Evolutionary conservation across 2,797 vertebrate genomes (phyloP).

Genomic region (Luscinia megarhynchos): DNA sequence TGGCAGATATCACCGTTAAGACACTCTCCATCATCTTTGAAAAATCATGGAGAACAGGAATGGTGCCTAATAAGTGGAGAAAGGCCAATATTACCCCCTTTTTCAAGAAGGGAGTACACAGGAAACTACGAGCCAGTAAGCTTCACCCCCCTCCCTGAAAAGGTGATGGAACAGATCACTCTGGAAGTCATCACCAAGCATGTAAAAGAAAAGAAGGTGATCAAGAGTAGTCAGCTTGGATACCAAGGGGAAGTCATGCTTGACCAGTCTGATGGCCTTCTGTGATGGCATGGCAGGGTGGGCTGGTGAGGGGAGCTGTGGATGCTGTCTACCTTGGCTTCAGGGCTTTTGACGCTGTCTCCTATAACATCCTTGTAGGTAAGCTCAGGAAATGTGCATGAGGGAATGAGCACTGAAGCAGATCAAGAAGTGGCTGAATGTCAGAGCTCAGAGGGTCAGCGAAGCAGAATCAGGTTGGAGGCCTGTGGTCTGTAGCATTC

Average conservation of each 20-base stretch:
- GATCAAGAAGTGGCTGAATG: neutral
- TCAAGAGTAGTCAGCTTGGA: neutral
- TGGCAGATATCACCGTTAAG: neutral
- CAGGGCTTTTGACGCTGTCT: neutral
- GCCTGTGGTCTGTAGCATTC: neutral
- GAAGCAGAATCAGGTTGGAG: fast-evolving
- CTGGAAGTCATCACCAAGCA: neutral
- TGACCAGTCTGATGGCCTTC: neutral
- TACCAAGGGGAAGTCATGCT: neutral
- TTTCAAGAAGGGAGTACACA: neutral
- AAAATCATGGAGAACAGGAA: neutral
- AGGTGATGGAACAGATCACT: neutral
- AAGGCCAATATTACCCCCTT: neutral
- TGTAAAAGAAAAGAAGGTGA: neutral
- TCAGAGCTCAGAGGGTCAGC: neutral
- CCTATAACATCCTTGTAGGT: neutral
- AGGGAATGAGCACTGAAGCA: neutral
- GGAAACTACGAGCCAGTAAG: neutral
- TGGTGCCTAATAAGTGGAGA: neutral
- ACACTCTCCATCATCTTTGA: neutral
- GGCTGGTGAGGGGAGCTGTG: too few species aligned
- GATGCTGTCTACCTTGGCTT: neutral
- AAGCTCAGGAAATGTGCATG: neutral
- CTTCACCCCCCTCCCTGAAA: neutral
- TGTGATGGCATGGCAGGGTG: neutral